These are phyloP conservation scores for Ornithorhynchus anatinus DNA, from an alignment of 2,113 vertebrate species.

Conservation along the genomic window DNA sequence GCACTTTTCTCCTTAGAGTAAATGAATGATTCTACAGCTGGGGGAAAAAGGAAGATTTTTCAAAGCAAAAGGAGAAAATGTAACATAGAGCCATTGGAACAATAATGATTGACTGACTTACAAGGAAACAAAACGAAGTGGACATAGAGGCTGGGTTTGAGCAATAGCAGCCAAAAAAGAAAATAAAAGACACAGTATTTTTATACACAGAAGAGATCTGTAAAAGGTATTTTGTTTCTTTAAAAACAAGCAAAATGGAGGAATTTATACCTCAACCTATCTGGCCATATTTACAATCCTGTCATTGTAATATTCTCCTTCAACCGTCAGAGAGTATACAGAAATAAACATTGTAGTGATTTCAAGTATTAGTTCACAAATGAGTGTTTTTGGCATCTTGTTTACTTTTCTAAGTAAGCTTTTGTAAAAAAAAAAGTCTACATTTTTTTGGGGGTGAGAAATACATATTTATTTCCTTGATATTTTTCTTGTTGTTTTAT, in stretches of 20 bases:
- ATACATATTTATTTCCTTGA: slow-evolving; percentile 75
- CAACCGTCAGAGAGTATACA: slow-evolving; percentile 59
- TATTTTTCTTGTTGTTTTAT: slow-evolving; percentile 63
- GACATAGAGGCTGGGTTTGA: slow-evolving; percentile 55
- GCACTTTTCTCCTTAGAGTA: slow-evolving; percentile 54
- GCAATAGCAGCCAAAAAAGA: slow-evolving; percentile 55
- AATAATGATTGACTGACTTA: slow-evolving; percentile 52
- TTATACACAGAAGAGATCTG: slow-evolving; percentile 74
- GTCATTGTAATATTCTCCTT: slow-evolving; percentile 65
- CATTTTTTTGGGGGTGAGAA: slow-evolving; percentile 58
- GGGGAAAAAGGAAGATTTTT: slow-evolving; percentile 53
- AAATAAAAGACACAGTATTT: slow-evolving; percentile 72
- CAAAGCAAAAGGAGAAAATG: slow-evolving; percentile 54
- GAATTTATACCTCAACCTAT: slow-evolving; percentile 73
- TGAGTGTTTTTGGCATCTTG: slow-evolving; percentile 39
- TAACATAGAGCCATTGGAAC: slow-evolving; percentile 72
- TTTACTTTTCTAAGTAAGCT: slow-evolving; percentile 64
- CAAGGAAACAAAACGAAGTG: slow-evolving; percentile 23
- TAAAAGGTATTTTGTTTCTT: slow-evolving; percentile 78
- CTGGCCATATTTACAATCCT: slow-evolving; percentile 73
- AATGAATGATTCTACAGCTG: slow-evolving; percentile 58
- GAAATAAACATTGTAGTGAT: slow-evolving; percentile 61
- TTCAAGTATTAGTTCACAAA: slow-evolving; percentile 61
- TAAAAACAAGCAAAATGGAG: slow-evolving; percentile 68
- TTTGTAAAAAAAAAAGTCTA: slow-evolving; percentile 67